Evolutionary conservation across 2,113 vertebrate species (phyloP).

Genomic region (Bufo gargarizans): DNA sequence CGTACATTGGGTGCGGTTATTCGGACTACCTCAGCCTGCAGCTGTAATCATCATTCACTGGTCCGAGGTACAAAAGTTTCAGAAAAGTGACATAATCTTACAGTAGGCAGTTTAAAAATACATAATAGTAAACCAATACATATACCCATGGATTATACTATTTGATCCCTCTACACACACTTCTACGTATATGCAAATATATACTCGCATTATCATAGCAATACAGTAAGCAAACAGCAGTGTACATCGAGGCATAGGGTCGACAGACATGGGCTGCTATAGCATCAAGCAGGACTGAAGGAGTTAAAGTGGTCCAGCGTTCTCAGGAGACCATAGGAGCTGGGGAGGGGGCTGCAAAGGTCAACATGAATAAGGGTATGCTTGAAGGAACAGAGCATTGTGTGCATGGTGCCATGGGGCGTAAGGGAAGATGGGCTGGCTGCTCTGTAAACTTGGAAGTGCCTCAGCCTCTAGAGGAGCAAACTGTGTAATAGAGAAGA

Average conservation of each 20-base stretch:
- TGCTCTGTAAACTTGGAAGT: neutral
- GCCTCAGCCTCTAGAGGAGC: neutral
- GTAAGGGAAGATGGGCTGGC: neutral
- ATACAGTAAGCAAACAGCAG: too few relatives aligned
- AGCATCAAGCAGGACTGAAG: neutral
- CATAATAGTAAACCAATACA: too few relatives aligned
- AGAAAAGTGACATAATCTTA: neutral
- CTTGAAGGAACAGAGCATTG: conserved; percentile 12
- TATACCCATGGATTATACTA: too few relatives aligned
- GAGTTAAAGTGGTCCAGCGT: neutral
- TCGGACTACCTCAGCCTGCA: neutral
- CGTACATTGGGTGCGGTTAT: conserved; percentile 3
- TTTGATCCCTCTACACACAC: too few relatives aligned
- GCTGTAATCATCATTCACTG: neutral
- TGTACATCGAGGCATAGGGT: too few relatives aligned
- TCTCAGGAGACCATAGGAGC: neutral
- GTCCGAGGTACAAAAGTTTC: neutral
- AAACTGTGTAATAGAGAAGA: too few relatives aligned
- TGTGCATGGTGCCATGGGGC: conserved; percentile 10
- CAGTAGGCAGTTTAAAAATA: neutral
- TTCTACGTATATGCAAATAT: too few relatives aligned
- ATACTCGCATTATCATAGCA: too few relatives aligned
- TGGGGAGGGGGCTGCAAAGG: conserved; percentile 42
- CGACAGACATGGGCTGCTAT: too few relatives aligned
- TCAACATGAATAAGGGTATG: conserved; percentile 13